A percentile compares a stretch with the other conserved stretches of the same genome.
These are phyloP conservation scores for Trinectes maculatus DNA, from an alignment of 2,113 vertebrate genomes.

Conservation along the genomic window DNA sequence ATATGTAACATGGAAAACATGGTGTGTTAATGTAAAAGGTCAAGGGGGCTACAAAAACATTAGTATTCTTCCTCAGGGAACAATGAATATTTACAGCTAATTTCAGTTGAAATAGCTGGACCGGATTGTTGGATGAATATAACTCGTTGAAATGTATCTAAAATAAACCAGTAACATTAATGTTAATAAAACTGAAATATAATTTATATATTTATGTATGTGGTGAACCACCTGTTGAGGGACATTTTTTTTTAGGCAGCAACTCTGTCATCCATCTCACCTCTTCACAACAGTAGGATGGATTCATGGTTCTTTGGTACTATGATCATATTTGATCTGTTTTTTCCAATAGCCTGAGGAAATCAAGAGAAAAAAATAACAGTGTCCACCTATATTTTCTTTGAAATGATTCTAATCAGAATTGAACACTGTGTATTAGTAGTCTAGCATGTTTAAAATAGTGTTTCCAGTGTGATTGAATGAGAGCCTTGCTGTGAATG, in stretches of 20 bases:
- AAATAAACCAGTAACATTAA: neutral
- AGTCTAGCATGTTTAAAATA: neutral
- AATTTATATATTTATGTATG: no score
- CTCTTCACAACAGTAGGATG: no score
- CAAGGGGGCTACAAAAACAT: neutral
- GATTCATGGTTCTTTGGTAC: no score
- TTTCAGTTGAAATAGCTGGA: neutral
- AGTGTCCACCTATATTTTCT: no score
- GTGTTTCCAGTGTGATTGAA: neutral
- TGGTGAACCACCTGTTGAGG: neutral
- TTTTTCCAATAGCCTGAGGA: no score
- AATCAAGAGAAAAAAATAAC: no score
- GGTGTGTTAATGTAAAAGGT: neutral
- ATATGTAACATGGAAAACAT: conserved; percentile 3
- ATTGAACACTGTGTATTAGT: no score
- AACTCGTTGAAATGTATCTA: neutral
- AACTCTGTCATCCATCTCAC: no score
- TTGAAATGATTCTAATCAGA: no score
- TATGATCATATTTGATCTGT: no score
- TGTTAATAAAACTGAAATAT: neutral
- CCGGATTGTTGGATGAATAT: neutral
- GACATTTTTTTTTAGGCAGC: neutral
- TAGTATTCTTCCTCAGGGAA: conserved; percentile 7
- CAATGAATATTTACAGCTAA: conserved; percentile 7
- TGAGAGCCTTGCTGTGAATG: neutral